Conservation (phyloP, 1,140 invertebrate genomes). For the Pseudomyrmex concolor region DNA sequence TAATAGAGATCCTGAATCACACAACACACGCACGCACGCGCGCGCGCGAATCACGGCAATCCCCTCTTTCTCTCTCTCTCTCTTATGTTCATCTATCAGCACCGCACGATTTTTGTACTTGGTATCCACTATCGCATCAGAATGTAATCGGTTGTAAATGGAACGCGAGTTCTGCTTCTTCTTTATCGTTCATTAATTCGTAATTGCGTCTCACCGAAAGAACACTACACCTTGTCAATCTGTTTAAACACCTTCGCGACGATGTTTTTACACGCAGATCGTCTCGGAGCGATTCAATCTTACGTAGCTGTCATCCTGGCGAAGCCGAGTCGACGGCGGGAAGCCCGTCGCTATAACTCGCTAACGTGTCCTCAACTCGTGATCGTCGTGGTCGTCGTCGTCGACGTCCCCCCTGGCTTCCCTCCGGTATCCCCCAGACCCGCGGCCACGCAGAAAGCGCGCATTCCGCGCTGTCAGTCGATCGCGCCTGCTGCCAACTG, state of each 20-base stretch:
- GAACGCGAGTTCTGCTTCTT: not conserved
- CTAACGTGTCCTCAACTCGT: slow-evolving; percentile 1
- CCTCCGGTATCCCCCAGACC: not conserved
- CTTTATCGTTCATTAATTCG: slow-evolving; percentile 19
- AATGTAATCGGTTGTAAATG: not conserved
- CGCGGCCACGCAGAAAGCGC: not conserved
- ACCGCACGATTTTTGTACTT: not conserved
- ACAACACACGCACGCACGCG: not conserved
- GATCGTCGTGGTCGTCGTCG: not conserved
- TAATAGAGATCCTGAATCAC: no score
- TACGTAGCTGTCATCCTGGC: slow-evolving; percentile 3
- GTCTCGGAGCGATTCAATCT: not conserved
- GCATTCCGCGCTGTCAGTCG: slow-evolving; percentile 37
- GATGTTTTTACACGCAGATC: not conserved
- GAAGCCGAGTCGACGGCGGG: slow-evolving; percentile 3
- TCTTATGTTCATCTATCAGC: slow-evolving; percentile 11
- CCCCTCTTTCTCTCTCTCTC: no score
- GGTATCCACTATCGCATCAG: not conserved
- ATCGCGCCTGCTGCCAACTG: not conserved
- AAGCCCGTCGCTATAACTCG: slow-evolving; percentile 15
- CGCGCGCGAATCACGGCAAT: no score
- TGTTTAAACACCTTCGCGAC: not conserved
- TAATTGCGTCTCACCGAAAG: not conserved
- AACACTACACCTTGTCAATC: not conserved
- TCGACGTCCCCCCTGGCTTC: slow-evolving; percentile 1